Percentiles rank a stretch among this genome's conserved stretches.
phyloP scores from a whole-genome alignment of 2,888 invertebrate genomes.

The Fragum sueziense region DNA sequence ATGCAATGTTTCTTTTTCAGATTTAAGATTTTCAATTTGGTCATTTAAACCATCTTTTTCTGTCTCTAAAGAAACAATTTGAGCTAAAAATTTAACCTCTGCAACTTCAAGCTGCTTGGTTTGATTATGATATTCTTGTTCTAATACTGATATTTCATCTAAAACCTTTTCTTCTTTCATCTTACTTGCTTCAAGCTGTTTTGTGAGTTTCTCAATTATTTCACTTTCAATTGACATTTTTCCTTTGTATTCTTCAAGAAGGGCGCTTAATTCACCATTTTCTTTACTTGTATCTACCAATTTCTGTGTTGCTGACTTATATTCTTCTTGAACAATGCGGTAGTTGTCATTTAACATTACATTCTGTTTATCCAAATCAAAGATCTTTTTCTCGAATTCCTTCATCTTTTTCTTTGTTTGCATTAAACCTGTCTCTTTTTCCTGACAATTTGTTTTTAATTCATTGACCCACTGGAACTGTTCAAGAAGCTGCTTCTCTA shows the following conservation, averaged over 20 bases:
- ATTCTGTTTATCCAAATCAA: constrained; percentile 49
- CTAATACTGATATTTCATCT: constrained; percentile 22
- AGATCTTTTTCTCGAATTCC: constrained; percentile 40
- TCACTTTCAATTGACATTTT: constrained; percentile 9
- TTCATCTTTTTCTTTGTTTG: not conserved
- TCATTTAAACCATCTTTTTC: constrained; percentile 53
- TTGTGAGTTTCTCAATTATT: not conserved
- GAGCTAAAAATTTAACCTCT: constrained; percentile 55
- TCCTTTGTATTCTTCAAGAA: not conserved
- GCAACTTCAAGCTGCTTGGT: constrained; percentile 52
- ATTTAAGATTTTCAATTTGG: constrained; percentile 37
- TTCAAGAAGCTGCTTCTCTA: constrained; percentile 49
- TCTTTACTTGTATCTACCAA: constrained; percentile 2
- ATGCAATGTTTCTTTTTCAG: not conserved
- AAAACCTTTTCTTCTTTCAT: not conserved
- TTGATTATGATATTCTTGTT: constrained; percentile 35
- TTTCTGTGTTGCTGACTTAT: not conserved
- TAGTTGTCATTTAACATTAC: constrained; percentile 45
- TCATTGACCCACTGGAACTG: constrained; percentile 53
- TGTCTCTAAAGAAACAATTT: constrained; percentile 45
- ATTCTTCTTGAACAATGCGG: constrained; percentile 32
- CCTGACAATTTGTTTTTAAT: constrained; percentile 40
- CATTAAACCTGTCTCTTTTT: constrained; percentile 26
- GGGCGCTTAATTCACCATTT: not conserved
- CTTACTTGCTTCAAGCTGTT: not conserved